phyloP scores from a whole-genome alignment of 1,140 invertebrate species.

The Procambarus clarkii region DNA sequence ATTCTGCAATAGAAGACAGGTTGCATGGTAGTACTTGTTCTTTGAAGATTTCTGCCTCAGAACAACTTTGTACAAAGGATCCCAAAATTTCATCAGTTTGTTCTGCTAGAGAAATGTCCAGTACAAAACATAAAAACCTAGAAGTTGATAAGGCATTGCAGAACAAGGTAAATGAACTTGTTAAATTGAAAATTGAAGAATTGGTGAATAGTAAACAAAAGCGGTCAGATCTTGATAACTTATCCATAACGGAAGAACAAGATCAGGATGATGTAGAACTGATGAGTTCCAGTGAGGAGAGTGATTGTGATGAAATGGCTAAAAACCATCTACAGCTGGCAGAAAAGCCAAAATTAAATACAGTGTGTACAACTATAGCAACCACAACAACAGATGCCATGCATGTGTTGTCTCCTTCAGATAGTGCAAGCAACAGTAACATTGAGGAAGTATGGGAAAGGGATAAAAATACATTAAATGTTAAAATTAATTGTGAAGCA shows the following conservation, averaged over 20 bases:
- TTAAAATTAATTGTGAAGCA: not conserved
- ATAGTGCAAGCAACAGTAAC: constrained; percentile 55
- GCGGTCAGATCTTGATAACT: not conserved
- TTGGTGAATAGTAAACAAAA: constrained; percentile 32
- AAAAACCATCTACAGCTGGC: not conserved
- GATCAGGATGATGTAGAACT: constrained; percentile 63
- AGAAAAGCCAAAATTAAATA: not conserved
- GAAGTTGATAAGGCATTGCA: not conserved
- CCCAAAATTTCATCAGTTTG: not conserved
- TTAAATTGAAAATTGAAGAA: constrained; percentile 48
- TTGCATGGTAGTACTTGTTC: not conserved
- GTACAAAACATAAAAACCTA: not conserved
- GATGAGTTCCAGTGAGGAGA: constrained; percentile 68
- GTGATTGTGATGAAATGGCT: constrained; percentile 6
- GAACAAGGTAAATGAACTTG: constrained; percentile 17
- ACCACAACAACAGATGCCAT: not conserved
- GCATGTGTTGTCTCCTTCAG: not conserved
- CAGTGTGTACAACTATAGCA: not conserved
- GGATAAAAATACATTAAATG: not conserved
- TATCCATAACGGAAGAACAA: not conserved
- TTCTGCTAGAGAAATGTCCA: too few relatives aligned
- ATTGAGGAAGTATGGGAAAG: constrained; percentile 28
- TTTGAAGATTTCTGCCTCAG: not conserved
- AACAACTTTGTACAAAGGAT: not conserved
- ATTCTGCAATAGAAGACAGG: not conserved